These are phyloP conservation scores for Sebastes minor DNA, from an alignment of 2,797 vertebrate species.

Conservation along the genomic window DNA sequence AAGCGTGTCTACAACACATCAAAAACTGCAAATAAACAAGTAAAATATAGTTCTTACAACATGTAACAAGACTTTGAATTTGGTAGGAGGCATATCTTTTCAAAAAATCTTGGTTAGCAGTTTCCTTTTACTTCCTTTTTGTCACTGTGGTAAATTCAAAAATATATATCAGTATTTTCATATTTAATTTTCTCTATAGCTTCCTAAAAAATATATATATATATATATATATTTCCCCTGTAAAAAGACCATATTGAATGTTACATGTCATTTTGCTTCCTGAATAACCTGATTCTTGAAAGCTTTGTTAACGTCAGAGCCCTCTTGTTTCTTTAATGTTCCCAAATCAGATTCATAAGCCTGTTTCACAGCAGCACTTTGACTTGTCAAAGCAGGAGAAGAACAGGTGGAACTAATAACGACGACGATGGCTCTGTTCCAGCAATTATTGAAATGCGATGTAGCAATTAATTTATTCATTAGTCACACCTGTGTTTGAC, in stretches of 20 bases:
- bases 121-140: not conserved
- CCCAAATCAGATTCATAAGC: not conserved
- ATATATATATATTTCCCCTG: not conserved
- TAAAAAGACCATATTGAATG: not conserved
- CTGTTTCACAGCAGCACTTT: not conserved
- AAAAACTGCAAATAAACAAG: not conserved
- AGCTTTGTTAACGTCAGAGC: not conserved
- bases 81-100: no score
- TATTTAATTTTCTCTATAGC: not conserved
- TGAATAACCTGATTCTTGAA: not conserved
- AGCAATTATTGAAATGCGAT: not conserved
- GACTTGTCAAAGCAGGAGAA: not conserved
- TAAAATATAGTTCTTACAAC: no score
- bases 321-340: not conserved
- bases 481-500: not conserved
- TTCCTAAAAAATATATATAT: no score
- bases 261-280: not conserved
- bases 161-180: not conserved
- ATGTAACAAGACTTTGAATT: no score
- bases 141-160: not conserved
- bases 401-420: not conserved
- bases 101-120: no score
- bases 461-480: not conserved
- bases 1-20: not conserved
- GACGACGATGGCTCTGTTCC: not conserved